Percentiles rank a stretch among this genome's conserved stretches.
These are phyloP conservation scores for Epinephelus lanceolatus DNA, from an alignment of 2,113 vertebrate genomes.

Conservation along the genomic window DNA sequence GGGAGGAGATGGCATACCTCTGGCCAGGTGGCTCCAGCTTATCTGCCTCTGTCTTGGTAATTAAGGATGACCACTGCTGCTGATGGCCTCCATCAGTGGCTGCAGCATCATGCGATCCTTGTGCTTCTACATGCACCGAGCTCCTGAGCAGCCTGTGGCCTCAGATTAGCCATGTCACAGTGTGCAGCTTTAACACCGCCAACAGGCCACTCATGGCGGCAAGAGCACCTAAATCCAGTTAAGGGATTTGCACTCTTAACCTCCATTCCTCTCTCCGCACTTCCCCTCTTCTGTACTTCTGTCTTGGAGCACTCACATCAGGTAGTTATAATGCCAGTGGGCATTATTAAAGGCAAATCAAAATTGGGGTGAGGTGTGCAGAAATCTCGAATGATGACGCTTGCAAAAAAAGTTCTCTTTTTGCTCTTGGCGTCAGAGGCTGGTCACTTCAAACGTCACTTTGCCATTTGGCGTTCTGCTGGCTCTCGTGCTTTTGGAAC, in stretches of 20 bases:
- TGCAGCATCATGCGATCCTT: slow-evolving; percentile 50
- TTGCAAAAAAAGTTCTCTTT: slow-evolving; percentile 65
- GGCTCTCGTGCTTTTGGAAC: slow-evolving; percentile 35
- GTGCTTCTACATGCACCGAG: slow-evolving; percentile 42
- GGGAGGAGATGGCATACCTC: slow-evolving; percentile 20
- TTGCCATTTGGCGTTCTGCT: slow-evolving; percentile 50
- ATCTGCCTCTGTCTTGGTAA: slow-evolving; percentile 62
- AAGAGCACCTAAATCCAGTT: slow-evolving; percentile 83
- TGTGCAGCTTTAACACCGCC: slow-evolving; percentile 66
- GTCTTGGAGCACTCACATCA: slow-evolving; percentile 65
- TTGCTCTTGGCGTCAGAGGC: slow-evolving; percentile 39
- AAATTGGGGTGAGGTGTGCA: slow-evolving; percentile 64
- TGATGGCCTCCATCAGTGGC: slow-evolving; percentile 47
- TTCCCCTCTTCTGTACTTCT: slow-evolving; percentile 41
- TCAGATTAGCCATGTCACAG: slow-evolving; percentile 79
- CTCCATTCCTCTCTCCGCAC: slow-evolving; percentile 50
- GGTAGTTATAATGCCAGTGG: slow-evolving; percentile 65
- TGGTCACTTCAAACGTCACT: slow-evolving; percentile 52
- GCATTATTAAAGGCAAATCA: slow-evolving; percentile 71
- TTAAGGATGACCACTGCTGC: slow-evolving; percentile 62
- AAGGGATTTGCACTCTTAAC: slow-evolving; percentile 81
- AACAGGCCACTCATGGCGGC: slow-evolving; percentile 67
- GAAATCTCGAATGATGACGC: slow-evolving; percentile 71
- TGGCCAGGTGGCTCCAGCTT: slow-evolving; percentile 53
- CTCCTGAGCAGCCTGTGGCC: slow-evolving; percentile 67